These are phyloP conservation scores for Micrastur ruficollis DNA, from an alignment of 2,797 vertebrate species.

Conservation along the genomic window DNA sequence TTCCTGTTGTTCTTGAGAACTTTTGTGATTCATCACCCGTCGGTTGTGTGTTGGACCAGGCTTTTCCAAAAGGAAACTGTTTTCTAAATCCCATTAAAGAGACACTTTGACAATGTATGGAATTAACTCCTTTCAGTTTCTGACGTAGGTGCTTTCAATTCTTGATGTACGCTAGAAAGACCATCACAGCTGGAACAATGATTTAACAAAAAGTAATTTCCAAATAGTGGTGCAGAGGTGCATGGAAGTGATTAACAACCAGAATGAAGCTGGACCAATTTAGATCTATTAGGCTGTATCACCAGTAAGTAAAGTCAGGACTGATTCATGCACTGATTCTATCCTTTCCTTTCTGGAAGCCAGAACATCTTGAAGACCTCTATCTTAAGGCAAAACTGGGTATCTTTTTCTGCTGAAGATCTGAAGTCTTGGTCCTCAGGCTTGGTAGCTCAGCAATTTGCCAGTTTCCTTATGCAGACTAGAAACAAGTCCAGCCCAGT, in stretches of 20 bases:
- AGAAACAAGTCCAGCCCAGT: background rate
- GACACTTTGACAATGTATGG: background rate
- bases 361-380: background rate
- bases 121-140: background rate
- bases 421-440: background rate
- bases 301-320: background rate
- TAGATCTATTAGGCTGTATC: background rate
- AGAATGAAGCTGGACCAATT: rapidly evolving
- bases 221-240: background rate
- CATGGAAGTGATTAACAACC: background rate
- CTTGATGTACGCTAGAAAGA: background rate
- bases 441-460: background rate
- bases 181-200: background rate
- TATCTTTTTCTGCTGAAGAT: background rate
- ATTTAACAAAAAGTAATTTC: background rate
- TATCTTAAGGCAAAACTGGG: background rate
- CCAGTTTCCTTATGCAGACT: background rate
- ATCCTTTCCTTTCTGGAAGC: background rate
- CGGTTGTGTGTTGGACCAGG: background rate
- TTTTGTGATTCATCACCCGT: background rate
- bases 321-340: background rate
- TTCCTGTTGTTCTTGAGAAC: background rate
- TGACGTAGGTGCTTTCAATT: background rate
- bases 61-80: background rate
- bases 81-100: background rate